Percentiles rank a stretch among this genome's conserved stretches.
phyloP scores from a whole-genome alignment of 2,888 invertebrate species.

The Caenorhabditis wallacei region DNA sequence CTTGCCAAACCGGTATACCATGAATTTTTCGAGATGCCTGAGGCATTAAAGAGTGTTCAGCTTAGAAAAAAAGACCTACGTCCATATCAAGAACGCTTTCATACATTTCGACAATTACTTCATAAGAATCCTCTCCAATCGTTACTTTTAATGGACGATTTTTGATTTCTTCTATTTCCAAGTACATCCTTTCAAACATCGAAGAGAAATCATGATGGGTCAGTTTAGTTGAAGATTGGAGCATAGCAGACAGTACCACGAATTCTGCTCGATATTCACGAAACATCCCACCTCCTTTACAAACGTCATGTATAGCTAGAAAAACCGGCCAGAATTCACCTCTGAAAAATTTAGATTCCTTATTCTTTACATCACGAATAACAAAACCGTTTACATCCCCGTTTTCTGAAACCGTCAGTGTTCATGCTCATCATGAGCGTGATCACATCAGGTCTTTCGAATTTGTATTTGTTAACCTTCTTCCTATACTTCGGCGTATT shows the following conservation, averaged over 20 bases:
- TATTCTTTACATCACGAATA: neutral
- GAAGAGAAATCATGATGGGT: neutral
- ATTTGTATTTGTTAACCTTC: neutral
- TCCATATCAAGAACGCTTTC: neutral
- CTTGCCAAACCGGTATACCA: neutral
- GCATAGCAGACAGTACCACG: neutral
- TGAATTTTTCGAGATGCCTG: neutral
- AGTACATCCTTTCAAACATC: neutral
- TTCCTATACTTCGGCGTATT: neutral
- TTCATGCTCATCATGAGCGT: neutral
- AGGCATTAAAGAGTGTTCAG: neutral
- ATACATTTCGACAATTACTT: neutral
- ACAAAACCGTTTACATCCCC: neutral
- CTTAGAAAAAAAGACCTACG: neutral
- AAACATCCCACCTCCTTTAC: neutral
- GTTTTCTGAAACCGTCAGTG: neutral
- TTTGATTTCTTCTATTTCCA: neutral
- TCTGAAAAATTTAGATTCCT: neutral
- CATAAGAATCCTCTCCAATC: neutral
- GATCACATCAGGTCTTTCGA: neutral
- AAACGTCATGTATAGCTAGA: neutral
- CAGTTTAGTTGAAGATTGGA: neutral
- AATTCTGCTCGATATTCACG: neutral
- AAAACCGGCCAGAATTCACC: conserved; percentile 5
- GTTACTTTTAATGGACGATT: neutral